Base-by-base conservation (phyloP, 37 sponge, comb jelly and placozoan genomes). In the Cladorhizidae sp. region DNA sequence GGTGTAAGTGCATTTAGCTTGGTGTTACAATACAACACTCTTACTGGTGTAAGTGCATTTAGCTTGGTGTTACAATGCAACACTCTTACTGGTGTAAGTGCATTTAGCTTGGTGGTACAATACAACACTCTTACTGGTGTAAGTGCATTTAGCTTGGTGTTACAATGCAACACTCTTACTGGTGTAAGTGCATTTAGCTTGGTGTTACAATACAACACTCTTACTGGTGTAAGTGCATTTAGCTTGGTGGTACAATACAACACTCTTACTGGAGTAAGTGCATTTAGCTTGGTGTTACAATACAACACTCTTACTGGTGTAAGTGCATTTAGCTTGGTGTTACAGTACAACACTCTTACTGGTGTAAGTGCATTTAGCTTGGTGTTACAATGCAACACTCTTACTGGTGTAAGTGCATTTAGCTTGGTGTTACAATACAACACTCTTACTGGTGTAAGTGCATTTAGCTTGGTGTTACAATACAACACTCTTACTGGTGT, bases 31-130 rank as follows among this genome's bases (percentile, higher is more conserved):
- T 75, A 69, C 61, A 55, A 43, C 77, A 35, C 69, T 3, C 54
- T 79, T 21, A 54, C 52, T 36, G 69, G 80, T 26, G 80, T 79
- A 52, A 79, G 69, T 55, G 39, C 39, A 67, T 26, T 21, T 5
- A 31, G 35, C 3, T 65, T 33, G 12, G n/a, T 2, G 5, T 33
- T 14, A 29, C 70, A 70, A 26, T 75, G 57, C 61, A 55, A 43
- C 77, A 35, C 69, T 3, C 54, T 79, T 21, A 54, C 52, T 36
- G 69, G 80, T 26, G 80, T 79, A 52, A 79, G 69, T 55, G 39
- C 39, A 67, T 26, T 21, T 5, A 31, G 35, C 3, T 65, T 33
- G 12, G 3, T 84, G 15, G 43, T 70, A n/a, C 70, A 70, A 26
- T 75, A 69, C 61, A 55, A 43, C 77, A 35, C 69, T 3, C 54